Base-by-base conservation (phyloP, 2,888 invertebrate species). In the Plutella xylostella region DNA sequence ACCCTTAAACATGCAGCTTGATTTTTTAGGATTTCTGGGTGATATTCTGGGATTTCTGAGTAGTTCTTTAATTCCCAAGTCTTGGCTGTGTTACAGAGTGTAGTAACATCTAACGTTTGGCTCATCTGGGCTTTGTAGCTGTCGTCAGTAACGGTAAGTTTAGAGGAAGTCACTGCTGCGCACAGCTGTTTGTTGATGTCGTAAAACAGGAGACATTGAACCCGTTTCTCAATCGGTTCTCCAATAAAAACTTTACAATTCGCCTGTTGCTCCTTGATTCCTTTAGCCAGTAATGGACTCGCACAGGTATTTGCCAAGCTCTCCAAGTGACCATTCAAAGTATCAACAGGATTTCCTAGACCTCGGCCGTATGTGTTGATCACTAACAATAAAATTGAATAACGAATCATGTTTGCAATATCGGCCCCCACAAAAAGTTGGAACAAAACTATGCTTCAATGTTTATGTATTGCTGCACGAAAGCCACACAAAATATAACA, bases 151-250 rank as follows among this genome's bases (percentile, higher is more conserved):
- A 72, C 40, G 2, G 55, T 47, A 22, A 71, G 40, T 42, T 65
- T 65, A 1, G 58, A 54, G 1, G 48, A 30, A 30, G 45, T 51
- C 9, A 64, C 55, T 18, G 65, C 63, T 40, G 53, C 46, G 53
- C 80, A 83, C 6, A 83, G 58, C 48, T 71, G 74, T 45, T 42
- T 61, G 53, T 65, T 79, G 52, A 80, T 78, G 39, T 82, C 80
- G 47, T 69, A 78, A 52, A 77, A 80, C 52, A 78, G 64, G 49
- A 75, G 57, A 55, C 82, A 82, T 51, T 68, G 63, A 15, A 73
- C 39, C 56, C 59, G 45, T 62, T 59, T 18, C 51, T 55, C 34
- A 63, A 60, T 4, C 58, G 59, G 14, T 63, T 56, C 18, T 7
- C 18, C 25, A 15, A 55, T 50, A 14, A 52, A 46, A n/a, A 61